A percentile compares a stretch with the other conserved stretches of the same genome.
Conservation (phyloP, 2,888 invertebrate genomes). For the Heliothis peltigera region DNA sequence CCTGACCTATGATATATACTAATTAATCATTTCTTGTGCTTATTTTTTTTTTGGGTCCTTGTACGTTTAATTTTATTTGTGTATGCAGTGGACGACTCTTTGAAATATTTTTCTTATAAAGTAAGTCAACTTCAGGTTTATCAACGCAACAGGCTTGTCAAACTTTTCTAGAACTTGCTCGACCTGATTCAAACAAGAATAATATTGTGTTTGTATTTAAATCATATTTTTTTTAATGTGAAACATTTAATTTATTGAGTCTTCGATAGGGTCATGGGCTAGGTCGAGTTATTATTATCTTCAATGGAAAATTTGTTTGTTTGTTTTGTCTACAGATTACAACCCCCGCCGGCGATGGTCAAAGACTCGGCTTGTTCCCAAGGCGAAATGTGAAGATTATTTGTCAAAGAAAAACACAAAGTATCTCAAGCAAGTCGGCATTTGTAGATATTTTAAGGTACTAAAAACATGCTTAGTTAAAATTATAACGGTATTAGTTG, state of each 20-base stretch:
- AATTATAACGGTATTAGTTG: conserved; percentile 4
- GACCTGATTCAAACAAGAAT: neutral
- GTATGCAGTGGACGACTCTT: too few relatives aligned
- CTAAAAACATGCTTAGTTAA: too few relatives aligned
- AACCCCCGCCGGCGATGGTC: too few relatives aligned
- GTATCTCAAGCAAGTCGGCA: too few relatives aligned
- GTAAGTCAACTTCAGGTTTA: too few relatives aligned
- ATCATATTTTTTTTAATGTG: neutral
- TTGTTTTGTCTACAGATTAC: neutral
- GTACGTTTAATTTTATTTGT: neutral
- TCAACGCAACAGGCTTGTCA: too few relatives aligned
- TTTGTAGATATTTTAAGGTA: too few relatives aligned
- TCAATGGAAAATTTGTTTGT: neutral
- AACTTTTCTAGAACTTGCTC: too few relatives aligned
- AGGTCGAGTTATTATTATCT: neutral
- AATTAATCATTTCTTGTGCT: conserved; percentile 13
- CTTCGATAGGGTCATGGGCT: neutral
- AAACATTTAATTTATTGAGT: neutral
- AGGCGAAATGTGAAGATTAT: too few relatives aligned
- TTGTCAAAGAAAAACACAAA: too few relatives aligned
- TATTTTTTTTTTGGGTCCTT: neutral
- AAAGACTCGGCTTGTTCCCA: too few relatives aligned
- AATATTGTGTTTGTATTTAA: neutral
- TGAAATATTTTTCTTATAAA: too few relatives aligned
- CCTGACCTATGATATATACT: conserved; percentile 14